Base-by-base conservation (phyloP, 2,888 invertebrate species). In the Brachynemurus nebulosus region DNA sequence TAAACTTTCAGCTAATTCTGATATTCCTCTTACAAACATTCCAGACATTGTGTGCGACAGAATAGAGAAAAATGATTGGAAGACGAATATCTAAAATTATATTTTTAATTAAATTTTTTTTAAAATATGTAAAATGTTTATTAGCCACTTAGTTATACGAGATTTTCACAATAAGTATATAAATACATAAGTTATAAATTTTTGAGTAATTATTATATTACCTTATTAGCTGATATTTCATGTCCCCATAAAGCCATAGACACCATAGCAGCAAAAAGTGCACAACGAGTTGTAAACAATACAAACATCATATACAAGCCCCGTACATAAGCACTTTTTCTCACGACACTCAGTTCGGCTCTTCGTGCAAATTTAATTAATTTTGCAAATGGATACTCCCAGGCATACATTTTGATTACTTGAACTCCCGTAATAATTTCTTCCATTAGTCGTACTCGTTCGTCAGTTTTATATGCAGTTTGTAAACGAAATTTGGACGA, bases 371-470 rank as follows among this genome's bases (percentile, higher is more conserved):
- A 58, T 38, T 67, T 69, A 4, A 83, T 70, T 20, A 80, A 56
- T 19, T 72, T 68, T 16, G 74, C 72, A 55, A 84, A 84, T 0
- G 81, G 78, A 47, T 71, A 74, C 55, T 85, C 85, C 74, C 83
- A 84, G 3, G 77, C 74, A 56, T 77, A 84, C 77, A 78, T 76
- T 61, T 82, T 81, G 51, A 81, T 77, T 49, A 88, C 89, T 68
- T 91, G 83, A 66, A 97, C 91, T 39, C 92, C 95, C 46, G 77
- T 76, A 49, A 96, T 83, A 53, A 96, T 81, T 71, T 97, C 96
- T 59, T 86, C 90, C 91, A 96, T 96, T 40, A 93, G 71, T 42
- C 89, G 76, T 34, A 96, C 86, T 49, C 96, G 72, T 54, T 84
- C 82, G 63, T 96, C 96, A 0, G 93, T 93, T 59, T 83, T 74